Base-by-base conservation (phyloP, 2,888 invertebrate species). In the Drosophila koepferae region DNA sequence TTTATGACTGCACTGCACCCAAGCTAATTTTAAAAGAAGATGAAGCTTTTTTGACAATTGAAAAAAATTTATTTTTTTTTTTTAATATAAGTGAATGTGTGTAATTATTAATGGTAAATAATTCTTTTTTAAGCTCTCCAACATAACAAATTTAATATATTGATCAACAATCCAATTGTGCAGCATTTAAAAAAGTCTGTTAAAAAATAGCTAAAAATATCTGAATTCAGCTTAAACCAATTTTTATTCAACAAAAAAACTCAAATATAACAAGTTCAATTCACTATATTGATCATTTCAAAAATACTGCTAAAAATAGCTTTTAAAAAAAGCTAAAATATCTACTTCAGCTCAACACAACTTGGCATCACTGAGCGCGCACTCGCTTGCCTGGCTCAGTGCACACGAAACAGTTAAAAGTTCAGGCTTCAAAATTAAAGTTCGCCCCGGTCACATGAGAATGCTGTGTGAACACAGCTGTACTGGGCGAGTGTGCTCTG, bases 381-480 rank as follows among this genome's bases (percentile, higher is more conserved):
- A 18, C 8, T 16, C 28, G 28, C 28, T 28, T 18, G 41, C 41
- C 10, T 10, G 28, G 10, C 48, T 28, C 31, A n/a, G 10, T 34
- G 49, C 60, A 60, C 18, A 41, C 40, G 31, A 60, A 60, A 49
- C 60, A 41, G 60, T 49, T 49, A 49, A 41, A 46, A 46, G 59
- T 46, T 46, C 36, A 59, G 40, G 41, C 59, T 58, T 20, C 46
- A 23, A 18, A 59, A 46, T 49, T 49, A 36, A 41, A 64, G 49
- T 49, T 49, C 31, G 18, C 40, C 8, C 49, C 49, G 49, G 49
- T 46, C 63, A 64, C 36, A 49, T 64, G 63, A 59, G 59, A 46
- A 12, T 63, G 53, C 54, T 74, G 60, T 74, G 60, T 65, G 51
- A 55, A 44, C 71, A 63, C 71, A 74, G 75, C 75, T 74, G 75